Base-by-base conservation (phyloP, 2,797 vertebrate species). In the Tenualosa ilisha region DNA sequence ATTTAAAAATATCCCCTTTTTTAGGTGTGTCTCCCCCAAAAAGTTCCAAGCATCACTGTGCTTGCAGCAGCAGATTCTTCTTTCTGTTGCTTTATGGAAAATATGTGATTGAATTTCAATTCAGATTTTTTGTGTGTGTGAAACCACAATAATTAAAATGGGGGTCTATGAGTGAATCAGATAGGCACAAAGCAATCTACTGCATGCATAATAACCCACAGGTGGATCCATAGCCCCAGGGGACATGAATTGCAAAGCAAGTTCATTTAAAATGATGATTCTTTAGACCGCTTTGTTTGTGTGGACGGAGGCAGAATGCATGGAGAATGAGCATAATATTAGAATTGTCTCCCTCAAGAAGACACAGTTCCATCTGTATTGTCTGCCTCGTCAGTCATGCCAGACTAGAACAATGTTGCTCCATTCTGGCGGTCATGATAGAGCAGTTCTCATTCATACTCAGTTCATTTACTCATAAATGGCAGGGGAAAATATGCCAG, bases 1-100 rank as follows among this genome's bases (percentile, higher is more conserved):
- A 84, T 85, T 46, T 82, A 87, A 84, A 89, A 84, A 88, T 81
- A 84, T n/a, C 49, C 37, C 20, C 13, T 46, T 79, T 37, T 75
- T 9, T 7, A 63, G 65, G 63, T 61, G 22, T 84, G 56, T 85
- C 63, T 59, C 63, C 50, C 20, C 11, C 24, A 24, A 68, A 68
- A 12, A 72, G 1, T 6, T 2, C 13, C 72, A 17, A 31, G 65
- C 37, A 12, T 37, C 26, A 31, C 40, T 0, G 40, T 63, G 59
- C n/a, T n/a, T 6, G 46, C 68, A 75, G 17, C 31, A 43, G 68
- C 37, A 75, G 72, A 79, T 79, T 43, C 0, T 6, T 20, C 15
- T 13, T 83, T 54, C 2, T 79, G 43, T 56, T 11, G 31, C 1
- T 81, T 82, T 61, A 22, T 59, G 81, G 20, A 81, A 81, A 81